These are phyloP conservation scores for Misgurnus mizolepis DNA, from an alignment of 2,113 vertebrate genomes.

Conservation along the genomic window DNA sequence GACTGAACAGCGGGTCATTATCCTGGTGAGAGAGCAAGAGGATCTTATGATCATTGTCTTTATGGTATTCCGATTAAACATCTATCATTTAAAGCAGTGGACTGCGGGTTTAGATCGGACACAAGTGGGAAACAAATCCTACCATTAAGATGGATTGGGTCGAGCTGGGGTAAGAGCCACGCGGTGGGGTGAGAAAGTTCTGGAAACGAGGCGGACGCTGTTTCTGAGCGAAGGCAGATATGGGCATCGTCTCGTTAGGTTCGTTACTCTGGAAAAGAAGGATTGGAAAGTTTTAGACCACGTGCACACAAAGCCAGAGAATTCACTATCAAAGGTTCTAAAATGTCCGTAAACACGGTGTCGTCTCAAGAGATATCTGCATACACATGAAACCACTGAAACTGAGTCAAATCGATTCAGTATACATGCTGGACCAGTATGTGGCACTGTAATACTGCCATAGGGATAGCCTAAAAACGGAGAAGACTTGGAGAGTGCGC, in stretches of 20 bases:
- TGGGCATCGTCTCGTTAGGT: conserved; percentile 97
- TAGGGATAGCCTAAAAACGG: no score
- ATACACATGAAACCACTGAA: no score
- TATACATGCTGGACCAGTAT: no score
- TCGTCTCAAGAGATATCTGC: no score
- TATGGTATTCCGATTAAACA: neutral
- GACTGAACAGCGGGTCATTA: conserved; percentile 89
- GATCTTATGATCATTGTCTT: neutral
- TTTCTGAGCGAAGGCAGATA: conserved; percentile 96
- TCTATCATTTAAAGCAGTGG: neutral
- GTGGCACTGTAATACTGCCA: no score
- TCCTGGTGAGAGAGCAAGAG: conserved; percentile 72
- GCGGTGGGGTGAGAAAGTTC: conserved; percentile 88
- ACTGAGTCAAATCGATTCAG: no score
- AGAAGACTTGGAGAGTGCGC: no score
- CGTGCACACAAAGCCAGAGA: no score
- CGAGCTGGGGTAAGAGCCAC: conserved; percentile 81
- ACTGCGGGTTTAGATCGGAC: neutral
- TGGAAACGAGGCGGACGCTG: conserved; percentile 88
- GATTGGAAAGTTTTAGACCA: neutral
- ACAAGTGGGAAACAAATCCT: conserved; percentile 36
- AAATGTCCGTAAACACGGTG: no score
- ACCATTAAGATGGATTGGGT: conserved; percentile 88
- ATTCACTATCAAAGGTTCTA: no score
- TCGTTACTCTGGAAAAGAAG: conserved; percentile 86